Evolutionary conservation across 2,113 vertebrate species (phyloP).

Genomic region (Eptesicus fuscus): DNA sequence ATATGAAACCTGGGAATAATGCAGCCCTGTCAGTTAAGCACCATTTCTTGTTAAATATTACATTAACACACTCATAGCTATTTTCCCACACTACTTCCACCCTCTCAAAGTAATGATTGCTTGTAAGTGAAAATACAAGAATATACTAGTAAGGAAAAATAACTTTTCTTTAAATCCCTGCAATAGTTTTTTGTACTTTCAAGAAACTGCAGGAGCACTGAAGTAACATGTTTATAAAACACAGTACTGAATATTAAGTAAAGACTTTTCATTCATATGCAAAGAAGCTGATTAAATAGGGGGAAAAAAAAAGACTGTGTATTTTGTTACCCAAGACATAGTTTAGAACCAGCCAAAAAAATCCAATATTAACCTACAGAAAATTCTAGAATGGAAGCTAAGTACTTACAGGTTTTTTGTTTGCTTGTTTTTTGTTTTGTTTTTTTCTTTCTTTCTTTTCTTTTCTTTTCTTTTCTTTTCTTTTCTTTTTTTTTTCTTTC

Average conservation of each 20-base stretch:
- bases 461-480: too few relatives aligned
- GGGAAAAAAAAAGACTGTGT: background rate
- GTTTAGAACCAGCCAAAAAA: background rate
- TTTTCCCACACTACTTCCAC: background rate
- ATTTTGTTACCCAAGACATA: background rate
- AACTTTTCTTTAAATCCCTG: background rate
- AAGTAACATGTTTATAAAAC: background rate
- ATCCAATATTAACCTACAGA: background rate
- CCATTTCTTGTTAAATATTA: background rate
- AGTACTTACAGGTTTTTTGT: background rate
- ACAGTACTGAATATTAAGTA: background rate
- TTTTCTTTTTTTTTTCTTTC: background rate
- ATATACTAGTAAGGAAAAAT: background rate
- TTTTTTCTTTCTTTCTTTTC: background rate
- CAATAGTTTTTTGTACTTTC: background rate
- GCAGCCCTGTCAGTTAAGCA: background rate
- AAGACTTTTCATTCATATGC: background rate
- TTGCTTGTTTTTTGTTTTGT: too few relatives aligned
- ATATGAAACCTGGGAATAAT: background rate
- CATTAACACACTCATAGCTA: background rate
- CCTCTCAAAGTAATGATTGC: background rate
- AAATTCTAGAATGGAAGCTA: background rate
- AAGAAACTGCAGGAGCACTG: background rate
- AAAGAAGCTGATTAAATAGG: background rate
- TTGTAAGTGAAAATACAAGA: background rate